These are phyloP conservation scores for Bufo bufo DNA, from an alignment of 2,113 vertebrate species.

Conservation along the genomic window DNA sequence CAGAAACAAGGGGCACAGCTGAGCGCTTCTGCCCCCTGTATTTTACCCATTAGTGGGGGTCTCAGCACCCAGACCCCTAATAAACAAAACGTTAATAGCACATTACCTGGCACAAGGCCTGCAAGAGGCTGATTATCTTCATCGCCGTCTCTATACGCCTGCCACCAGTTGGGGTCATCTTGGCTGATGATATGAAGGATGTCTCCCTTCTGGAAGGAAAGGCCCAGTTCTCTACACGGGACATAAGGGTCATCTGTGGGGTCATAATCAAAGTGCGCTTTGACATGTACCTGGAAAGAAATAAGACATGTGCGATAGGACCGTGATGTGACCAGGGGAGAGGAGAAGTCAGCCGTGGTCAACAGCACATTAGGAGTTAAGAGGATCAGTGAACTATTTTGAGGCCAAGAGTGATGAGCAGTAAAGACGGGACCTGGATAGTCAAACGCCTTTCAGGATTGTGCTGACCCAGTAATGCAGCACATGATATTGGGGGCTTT, in stretches of 20 bases:
- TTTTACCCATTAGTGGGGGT: no score
- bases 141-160: slow-evolving; percentile 94
- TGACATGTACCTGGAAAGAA: slow-evolving; percentile 85
- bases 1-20: no score
- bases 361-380: background rate
- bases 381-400: background rate
- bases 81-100: no score
- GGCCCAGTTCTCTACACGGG: slow-evolving; percentile 90
- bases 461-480: no score
- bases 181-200: slow-evolving; percentile 96
- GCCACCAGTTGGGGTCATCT: slow-evolving; percentile 97
- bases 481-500: no score
- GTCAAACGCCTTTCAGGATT: no score
- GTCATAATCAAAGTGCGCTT: slow-evolving; percentile 94
- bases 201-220: slow-evolving; percentile 95
- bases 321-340: background rate
- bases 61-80: no score
- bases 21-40: no score
- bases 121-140: slow-evolving; percentile 93
- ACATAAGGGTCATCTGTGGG: slow-evolving; percentile 93
- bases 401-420: background rate
- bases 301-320: background rate
- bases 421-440: background rate
- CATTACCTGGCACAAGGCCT: slow-evolving; percentile 90
- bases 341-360: background rate